These are phyloP conservation scores for Chelidonichthys spinosus DNA, from an alignment of 2,797 vertebrate genomes.

Conservation along the genomic window DNA sequence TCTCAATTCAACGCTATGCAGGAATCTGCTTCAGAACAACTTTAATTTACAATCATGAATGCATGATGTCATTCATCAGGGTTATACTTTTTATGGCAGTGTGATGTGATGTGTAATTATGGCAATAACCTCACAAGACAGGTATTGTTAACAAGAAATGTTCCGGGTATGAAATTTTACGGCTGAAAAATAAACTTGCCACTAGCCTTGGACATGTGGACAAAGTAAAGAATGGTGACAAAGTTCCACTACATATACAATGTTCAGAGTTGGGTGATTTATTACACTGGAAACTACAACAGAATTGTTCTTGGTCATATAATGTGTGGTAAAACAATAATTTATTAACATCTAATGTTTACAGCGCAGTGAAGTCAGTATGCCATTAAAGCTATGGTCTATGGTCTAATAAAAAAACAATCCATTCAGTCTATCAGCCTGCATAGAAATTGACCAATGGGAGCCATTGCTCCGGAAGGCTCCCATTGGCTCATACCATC, in stretches of 20 bases:
- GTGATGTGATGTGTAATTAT: neutral
- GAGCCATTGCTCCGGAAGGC: no score
- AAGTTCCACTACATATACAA: neutral
- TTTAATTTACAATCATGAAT: neutral
- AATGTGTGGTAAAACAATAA: neutral
- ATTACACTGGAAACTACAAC: neutral
- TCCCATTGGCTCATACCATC: no score
- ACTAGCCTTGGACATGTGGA: neutral
- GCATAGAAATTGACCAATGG: no score
- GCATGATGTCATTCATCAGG: slow-evolving; percentile 14
- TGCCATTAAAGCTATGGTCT: no score
- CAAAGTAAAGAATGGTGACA: neutral
- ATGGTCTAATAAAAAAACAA: no score
- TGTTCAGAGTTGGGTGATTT: neutral
- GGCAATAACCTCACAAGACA: neutral
- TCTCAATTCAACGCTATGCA: neutral
- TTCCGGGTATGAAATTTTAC: neutral
- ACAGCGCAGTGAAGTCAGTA: neutral
- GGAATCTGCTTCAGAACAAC: neutral
- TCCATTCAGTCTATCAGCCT: no score
- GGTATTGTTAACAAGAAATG: neutral
- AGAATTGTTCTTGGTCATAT: neutral
- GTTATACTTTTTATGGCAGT: neutral
- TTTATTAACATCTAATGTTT: slow-evolving; percentile 5
- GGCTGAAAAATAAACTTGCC: neutral